phyloP scores from a whole-genome alignment of 1,140 invertebrate genomes.

The Drosophila paulistorum region DNA sequence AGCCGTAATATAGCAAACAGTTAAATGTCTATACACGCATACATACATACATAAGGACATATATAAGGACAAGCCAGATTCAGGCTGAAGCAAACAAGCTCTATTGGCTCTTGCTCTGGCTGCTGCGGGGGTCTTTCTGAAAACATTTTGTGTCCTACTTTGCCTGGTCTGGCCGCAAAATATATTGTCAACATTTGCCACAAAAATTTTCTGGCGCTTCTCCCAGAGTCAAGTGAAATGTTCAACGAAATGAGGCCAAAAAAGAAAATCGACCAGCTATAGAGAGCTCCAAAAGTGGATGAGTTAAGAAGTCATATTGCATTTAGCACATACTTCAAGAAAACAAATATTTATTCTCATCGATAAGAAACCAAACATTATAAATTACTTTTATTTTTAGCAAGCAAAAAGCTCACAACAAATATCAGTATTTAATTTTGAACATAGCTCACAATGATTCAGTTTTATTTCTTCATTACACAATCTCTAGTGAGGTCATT shows the following conservation, averaged over 20 bases:
- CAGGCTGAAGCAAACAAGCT: neutral
- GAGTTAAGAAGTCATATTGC: slow-evolving; percentile 33
- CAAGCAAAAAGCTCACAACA: neutral
- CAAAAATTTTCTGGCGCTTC: neutral
- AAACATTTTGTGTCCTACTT: slow-evolving; percentile 7
- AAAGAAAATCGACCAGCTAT: slow-evolving; percentile 4
- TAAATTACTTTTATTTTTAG: neutral
- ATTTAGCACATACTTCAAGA: slow-evolving; percentile 70
- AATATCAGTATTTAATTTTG: neutral
- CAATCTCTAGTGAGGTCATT: no score
- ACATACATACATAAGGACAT: slow-evolving; percentile 4
- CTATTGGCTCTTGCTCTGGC: neutral
- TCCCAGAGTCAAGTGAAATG: neutral
- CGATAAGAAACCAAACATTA: neutral
- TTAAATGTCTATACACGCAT: slow-evolving; percentile 55
- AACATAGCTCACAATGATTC: neutral
- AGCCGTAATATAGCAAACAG: slow-evolving; percentile 78
- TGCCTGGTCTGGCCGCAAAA: slow-evolving; percentile 4
- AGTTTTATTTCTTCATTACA: no score
- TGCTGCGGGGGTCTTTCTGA: neutral
- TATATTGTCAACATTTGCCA: slow-evolving; percentile 8
- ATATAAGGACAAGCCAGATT: slow-evolving; percentile 4
- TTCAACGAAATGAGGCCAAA: slow-evolving; percentile 44
- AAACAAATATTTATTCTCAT: slow-evolving; percentile 66
- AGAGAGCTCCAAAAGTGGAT: neutral